Percentiles rank a stretch among this genome's conserved stretches.
Evolutionary conservation across 2,888 invertebrate genomes (phyloP).

Genomic region (Melieria crassipennis): DNA sequence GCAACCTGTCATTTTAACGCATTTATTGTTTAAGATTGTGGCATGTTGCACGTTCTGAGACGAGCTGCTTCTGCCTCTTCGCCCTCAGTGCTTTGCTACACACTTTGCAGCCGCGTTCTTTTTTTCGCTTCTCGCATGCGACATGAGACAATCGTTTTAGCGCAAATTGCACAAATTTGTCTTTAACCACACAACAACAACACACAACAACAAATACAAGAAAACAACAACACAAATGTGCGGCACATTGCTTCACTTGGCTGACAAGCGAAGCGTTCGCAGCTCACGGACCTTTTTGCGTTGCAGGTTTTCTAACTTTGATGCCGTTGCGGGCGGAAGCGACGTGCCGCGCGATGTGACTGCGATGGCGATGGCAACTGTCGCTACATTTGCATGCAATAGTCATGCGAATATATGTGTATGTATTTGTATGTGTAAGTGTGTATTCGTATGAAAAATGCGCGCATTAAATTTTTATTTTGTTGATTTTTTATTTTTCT

Average conservation of each 20-base stretch:
- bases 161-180: not conserved
- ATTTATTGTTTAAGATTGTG: slow-evolving; percentile 26
- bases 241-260: too few relatives aligned
- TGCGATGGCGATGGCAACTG: too few relatives aligned
- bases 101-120: not conserved
- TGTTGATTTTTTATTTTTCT: slow-evolving; percentile 23
- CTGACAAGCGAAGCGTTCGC: too few relatives aligned
- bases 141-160: not conserved
- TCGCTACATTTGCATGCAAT: too few relatives aligned
- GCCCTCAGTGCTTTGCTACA: not conserved
- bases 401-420: too few relatives aligned
- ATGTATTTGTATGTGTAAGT: too few relatives aligned
- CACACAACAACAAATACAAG: too few relatives aligned
- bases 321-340: too few relatives aligned
- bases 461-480: slow-evolving; percentile 32
- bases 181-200: not conserved
- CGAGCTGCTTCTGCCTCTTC: not conserved
- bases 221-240: too few relatives aligned
- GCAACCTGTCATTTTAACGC: slow-evolving; percentile 21
- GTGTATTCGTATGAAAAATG: not conserved
- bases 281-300: too few relatives aligned
- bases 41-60: not conserved
- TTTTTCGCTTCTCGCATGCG: not conserved
- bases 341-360: too few relatives aligned
- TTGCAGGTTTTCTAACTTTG: too few relatives aligned